These are phyloP conservation scores for Stomatorhinus ivindoensis DNA, from an alignment of 2,113 vertebrate species.

Conservation along the genomic window DNA sequence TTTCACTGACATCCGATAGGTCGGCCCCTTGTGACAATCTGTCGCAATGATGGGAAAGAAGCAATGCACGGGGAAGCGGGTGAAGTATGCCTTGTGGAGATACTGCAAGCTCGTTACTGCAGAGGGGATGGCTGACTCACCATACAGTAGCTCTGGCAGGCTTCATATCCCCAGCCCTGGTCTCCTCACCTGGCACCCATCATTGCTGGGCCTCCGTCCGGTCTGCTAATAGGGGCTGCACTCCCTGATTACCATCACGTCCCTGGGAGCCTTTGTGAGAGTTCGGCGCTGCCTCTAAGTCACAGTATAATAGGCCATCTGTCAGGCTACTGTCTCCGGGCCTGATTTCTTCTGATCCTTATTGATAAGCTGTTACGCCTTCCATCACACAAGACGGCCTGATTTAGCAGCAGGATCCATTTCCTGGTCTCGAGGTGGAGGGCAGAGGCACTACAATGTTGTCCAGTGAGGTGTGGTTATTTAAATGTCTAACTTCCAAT, in stretches of 20 bases:
- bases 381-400: neutral
- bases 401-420: slow-evolving; percentile 10
- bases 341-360: slow-evolving; percentile 19
- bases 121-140: slow-evolving; percentile 10
- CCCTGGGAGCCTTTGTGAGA: neutral
- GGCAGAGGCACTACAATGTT: neutral
- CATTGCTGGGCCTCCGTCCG: neutral
- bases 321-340: neutral
- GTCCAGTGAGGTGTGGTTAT: slow-evolving; percentile 4
- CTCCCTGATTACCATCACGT: neutral
- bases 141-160: neutral
- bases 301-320: slow-evolving; percentile 16
- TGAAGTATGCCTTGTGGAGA: neutral
- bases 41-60: neutral
- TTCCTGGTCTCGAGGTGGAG: neutral
- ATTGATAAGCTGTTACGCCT: slow-evolving; percentile 23
- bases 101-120: neutral
- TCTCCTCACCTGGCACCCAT: neutral
- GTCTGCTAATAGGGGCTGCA: neutral
- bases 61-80: neutral
- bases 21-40: neutral
- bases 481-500: neutral
- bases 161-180: neutral
- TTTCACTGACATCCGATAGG: neutral
- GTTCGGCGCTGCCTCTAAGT: neutral